Base-by-base conservation (phyloP, 2,113 vertebrate genomes). In the Typhlomys cinereus region DNA sequence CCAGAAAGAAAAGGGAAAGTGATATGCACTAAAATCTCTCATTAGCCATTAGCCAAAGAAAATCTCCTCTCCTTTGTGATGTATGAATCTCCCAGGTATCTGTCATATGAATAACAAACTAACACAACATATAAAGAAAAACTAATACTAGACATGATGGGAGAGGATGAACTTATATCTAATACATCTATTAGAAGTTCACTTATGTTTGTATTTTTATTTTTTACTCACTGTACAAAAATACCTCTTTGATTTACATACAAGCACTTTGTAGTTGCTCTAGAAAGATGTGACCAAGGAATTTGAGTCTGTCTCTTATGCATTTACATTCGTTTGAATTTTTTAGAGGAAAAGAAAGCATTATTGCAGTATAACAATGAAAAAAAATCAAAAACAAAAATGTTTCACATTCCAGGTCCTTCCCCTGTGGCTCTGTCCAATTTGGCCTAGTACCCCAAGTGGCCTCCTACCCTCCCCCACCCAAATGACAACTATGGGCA, bases 311-410 rank as follows among this genome's bases (percentile, higher is more conserved):
- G 4, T 62, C 59, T 50, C 15, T 85, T 29, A 64, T 12, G 66
- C 15, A 44, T 66, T 92, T 85, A 57, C 9, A 88, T 46, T 29
- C 14, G 46, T 46, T 62, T 89, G 29, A 59, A 88, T 76, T 76
- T 88, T 76, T 88, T 76, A 76, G 76, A 82, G 61, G 41, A 50
- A 67, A 88, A 59, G 50, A n/a, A n/a, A n/a, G 39, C 73, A 75
- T 88, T 88, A 20, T 75, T 75, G 14, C 14, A 88, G 29, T 59
- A 83, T 18, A 88, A 50, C 41, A 88, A 82, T 82, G 25, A 73
- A 52, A 78, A 66, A 66, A 92, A 81, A 44, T 29, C 5, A 79
- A 59, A 50, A 76, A 50, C 36, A 73, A 31, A 59, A 75, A 59
- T 3, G 64, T 7, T 75, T 36, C 34, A 39, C 61, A 50, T 88